A percentile compares a stretch with the other conserved stretches of the same genome.
phyloP scores from a whole-genome alignment of 2,888 invertebrate species.

The Drosophila gaucha region DNA sequence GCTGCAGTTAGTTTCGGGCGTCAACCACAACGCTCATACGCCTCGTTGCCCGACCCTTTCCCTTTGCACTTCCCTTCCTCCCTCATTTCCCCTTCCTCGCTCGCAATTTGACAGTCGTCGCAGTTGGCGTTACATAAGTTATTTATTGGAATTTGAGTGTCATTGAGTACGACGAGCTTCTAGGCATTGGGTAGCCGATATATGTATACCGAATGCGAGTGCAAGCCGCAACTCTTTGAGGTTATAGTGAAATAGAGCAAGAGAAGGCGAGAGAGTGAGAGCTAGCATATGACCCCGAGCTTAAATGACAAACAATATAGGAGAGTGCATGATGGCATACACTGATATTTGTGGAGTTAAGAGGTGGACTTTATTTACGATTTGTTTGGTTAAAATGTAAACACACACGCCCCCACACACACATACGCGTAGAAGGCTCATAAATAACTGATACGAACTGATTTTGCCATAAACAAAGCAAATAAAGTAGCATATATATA shows the following conservation, averaged over 20 bases:
- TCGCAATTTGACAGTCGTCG: constrained; percentile 47
- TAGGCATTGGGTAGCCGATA: constrained; percentile 8
- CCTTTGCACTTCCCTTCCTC: background rate
- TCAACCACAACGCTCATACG: constrained; percentile 50
- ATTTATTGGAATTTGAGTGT: constrained; percentile 71
- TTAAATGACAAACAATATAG: constrained; percentile 46
- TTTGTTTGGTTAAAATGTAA: background rate
- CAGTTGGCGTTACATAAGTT: constrained; percentile 62
- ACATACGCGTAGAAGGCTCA: background rate
- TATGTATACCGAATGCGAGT: constrained; percentile 7
- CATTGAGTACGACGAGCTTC: constrained; percentile 34
- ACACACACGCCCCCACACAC: background rate
- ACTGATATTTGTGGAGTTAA: constrained; percentile 15
- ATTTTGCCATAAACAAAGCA: background rate
- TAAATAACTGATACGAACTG: constrained; percentile 15
- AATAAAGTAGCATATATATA: background rate
- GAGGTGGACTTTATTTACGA: constrained; percentile 5
- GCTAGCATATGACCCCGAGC: constrained; percentile 29
- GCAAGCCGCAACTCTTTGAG: constrained; percentile 53
- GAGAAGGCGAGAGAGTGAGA: background rate
- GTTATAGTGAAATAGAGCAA: constrained; percentile 7
- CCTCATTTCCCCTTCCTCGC: background rate
- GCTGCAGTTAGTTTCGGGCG: constrained; percentile 40
- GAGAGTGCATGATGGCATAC: constrained; percentile 19
- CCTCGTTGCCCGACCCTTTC: constrained; percentile 7